These are phyloP conservation scores for Trichoplusia ni DNA, from an alignment of 1,140 invertebrate genomes.

Conservation along the genomic window DNA sequence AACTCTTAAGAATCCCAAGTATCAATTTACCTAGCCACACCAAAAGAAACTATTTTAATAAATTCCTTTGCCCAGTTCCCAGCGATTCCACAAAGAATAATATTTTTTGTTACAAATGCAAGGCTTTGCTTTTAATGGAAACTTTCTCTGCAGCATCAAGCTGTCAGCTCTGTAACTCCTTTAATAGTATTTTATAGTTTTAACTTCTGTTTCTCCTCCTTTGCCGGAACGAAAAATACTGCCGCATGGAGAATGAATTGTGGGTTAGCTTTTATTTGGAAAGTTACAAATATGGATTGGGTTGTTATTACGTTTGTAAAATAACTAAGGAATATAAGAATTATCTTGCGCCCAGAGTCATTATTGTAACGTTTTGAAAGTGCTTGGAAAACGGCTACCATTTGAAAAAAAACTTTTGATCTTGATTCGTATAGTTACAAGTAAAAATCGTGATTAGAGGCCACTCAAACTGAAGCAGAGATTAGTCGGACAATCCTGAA, in stretches of 20 bases:
- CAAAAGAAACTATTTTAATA: slow-evolving; percentile 21
- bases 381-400: no score
- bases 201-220: slow-evolving; percentile 15
- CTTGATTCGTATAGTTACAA: no score
- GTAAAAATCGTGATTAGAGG: no score
- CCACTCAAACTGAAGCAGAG: no score
- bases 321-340: no score
- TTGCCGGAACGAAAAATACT: not conserved
- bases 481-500: no score
- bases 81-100: slow-evolving; percentile 23
- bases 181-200: slow-evolving; percentile 32
- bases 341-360: no score
- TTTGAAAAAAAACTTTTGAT: no score
- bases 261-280: no score
- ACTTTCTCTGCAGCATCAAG: slow-evolving; percentile 18
- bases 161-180: slow-evolving; percentile 19
- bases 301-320: no score
- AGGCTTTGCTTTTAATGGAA: slow-evolving; percentile 27
- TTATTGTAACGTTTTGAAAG: no score
- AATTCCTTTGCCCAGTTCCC: not conserved
- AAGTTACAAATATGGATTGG: no score
- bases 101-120: slow-evolving; percentile 27
- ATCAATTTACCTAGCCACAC: slow-evolving; percentile 13
- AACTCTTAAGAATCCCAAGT: not conserved
- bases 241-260: not conserved